phyloP scores from a whole-genome alignment of 1,140 invertebrate genomes.

The Drosophila novamexicana region DNA sequence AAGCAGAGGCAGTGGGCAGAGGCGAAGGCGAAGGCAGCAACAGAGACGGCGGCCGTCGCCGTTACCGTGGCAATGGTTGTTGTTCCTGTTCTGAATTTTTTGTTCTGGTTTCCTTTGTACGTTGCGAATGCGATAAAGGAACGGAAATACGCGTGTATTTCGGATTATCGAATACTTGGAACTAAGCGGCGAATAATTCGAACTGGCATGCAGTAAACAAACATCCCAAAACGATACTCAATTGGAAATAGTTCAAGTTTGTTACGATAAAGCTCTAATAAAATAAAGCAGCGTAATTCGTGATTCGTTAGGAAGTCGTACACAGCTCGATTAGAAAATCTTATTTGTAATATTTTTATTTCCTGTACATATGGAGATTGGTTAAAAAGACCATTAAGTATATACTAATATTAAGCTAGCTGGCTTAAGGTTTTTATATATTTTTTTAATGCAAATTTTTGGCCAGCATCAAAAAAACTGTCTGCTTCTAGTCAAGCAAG shows the following conservation, averaged over 20 bases:
- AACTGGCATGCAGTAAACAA: constrained; percentile 12
- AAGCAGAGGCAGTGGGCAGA: background rate
- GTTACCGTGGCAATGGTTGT: background rate
- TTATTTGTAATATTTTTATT: too few relatives aligned
- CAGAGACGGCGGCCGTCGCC: background rate
- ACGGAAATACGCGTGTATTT: constrained; percentile 5
- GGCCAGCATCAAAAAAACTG: too few relatives aligned
- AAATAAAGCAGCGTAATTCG: background rate
- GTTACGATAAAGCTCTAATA: background rate
- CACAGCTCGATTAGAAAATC: background rate
- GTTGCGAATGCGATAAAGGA: constrained; percentile 1
- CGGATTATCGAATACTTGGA: constrained; percentile 5
- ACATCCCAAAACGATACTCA: background rate
- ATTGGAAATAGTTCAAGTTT: constrained; percentile 17
- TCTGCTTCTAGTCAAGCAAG: too few relatives aligned
- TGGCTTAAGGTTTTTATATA: too few relatives aligned
- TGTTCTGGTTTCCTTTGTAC: background rate
- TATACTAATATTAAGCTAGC: too few relatives aligned
- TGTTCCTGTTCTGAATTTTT: background rate
- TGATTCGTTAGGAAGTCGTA: background rate
- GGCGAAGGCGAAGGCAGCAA: background rate
- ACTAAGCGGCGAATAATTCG: constrained; percentile 17
- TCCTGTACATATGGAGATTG: too few relatives aligned
- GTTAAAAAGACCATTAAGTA: too few relatives aligned
- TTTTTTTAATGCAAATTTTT: too few relatives aligned